phyloP scores from a whole-genome alignment of 2,113 vertebrate species.

The Ameiurus melas region DNA sequence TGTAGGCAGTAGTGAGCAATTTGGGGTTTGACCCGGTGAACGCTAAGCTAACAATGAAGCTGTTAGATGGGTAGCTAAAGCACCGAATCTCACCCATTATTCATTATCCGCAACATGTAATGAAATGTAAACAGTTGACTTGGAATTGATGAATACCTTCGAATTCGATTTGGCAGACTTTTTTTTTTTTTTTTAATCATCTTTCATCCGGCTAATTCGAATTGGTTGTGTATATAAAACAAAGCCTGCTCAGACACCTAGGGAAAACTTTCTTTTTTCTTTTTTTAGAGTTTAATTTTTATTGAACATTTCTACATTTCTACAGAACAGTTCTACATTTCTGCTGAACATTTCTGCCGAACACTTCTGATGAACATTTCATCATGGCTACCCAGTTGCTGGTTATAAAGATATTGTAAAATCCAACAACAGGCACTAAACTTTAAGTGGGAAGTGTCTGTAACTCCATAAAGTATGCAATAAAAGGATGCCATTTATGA shows the following conservation, averaged over 20 bases:
- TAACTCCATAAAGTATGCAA: too few species aligned
- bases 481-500: too few species aligned
- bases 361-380: too few species aligned
- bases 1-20: background rate
- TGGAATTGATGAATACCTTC: background rate
- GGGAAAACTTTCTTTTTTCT: background rate
- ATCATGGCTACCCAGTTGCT: too few species aligned
- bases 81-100: background rate
- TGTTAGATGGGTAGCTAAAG: background rate
- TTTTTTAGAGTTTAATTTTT: too few species aligned
- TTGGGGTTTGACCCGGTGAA: background rate
- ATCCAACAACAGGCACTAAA: too few species aligned
- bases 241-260: too few species aligned
- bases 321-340: too few species aligned
- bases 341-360: too few species aligned
- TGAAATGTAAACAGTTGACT: background rate
- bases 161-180: background rate
- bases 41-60: slow-evolving; percentile 28
- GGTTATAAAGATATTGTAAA: too few species aligned
- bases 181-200: background rate
- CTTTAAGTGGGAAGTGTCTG: too few species aligned
- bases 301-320: too few species aligned
- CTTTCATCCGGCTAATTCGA: background rate
- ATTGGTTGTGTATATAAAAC: background rate
- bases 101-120: background rate